These are phyloP conservation scores for Macrophya annulata DNA, from an alignment of 2,888 invertebrate genomes.

Conservation along the genomic window DNA sequence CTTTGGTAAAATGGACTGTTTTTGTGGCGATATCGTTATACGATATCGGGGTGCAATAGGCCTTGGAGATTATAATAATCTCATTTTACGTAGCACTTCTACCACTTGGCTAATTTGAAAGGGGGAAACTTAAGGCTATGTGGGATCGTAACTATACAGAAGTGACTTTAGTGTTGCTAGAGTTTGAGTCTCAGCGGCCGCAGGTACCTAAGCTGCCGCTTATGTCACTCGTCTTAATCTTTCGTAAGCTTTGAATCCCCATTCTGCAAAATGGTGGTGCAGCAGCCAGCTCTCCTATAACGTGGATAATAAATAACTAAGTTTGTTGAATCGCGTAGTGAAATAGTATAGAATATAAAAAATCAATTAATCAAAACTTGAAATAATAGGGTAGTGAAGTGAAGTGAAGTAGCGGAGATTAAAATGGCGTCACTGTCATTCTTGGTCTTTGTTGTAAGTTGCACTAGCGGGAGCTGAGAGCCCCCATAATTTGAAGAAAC, in stretches of 20 bases:
- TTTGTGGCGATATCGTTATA: neutral
- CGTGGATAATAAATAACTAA: conserved; percentile 21
- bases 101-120: conserved; percentile 76
- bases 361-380: conserved; percentile 47
- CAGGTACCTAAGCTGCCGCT: conserved; percentile 67
- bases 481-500: conserved; percentile 64
- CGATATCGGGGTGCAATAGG: conserved; percentile 75
- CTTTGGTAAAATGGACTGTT: neutral
- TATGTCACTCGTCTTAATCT: conserved; percentile 69
- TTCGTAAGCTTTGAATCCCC: conserved; percentile 65
- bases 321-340: neutral
- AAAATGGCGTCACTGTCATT: neutral
- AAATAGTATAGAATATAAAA: conserved; percentile 4
- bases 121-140: conserved; percentile 66
- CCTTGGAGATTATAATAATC: conserved; percentile 79
- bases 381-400: conserved; percentile 51
- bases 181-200: conserved; percentile 41
- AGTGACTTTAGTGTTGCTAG: conserved; percentile 41
- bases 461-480: conserved; percentile 38
- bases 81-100: conserved; percentile 77
- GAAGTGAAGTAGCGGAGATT: conserved; percentile 45
- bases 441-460: conserved; percentile 26
- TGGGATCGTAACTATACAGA: conserved; percentile 48
- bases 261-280: conserved; percentile 39
- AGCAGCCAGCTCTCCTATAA: conserved; percentile 8